Evolutionary conservation across 2,888 invertebrate genomes (phyloP), one percentile per base, ranked within the genome.

Genomic region (Dryomyza anilis): DNA sequence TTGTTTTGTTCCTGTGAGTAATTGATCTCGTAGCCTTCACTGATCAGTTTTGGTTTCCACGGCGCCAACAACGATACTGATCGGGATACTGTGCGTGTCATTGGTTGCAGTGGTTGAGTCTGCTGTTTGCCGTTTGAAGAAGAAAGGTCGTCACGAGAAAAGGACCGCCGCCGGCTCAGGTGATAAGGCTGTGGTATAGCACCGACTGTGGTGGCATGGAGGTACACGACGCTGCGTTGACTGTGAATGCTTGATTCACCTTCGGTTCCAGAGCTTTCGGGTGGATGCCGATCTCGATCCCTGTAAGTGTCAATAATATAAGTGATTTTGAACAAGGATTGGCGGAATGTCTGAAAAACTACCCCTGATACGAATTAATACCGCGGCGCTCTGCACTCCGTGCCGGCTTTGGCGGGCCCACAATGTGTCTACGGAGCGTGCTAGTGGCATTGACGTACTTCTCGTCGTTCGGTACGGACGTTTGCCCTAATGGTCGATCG

Each of bases 161-260:
- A 86, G 16, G 88, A 86, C 45, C 91, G 86, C 72, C 89, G 86
- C 72, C 89, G 86, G 70, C 89, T 86, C 29, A 87, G 83, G 19
- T 88, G 88, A 70, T 85, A 85, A 33, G 92, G 91, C 74, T 91
- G 90, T 19, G 94, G 93, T 78, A 94, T 94, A 81, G 92, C 93
- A 65, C 93, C 93, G 75, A 94, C 92, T 87, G 93, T 93, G 55
- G 93, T 92, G 59, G 93, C 93, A 77, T 94, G 94, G 59, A 94
- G 85, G 78, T 92, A 94, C 21, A 94, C 93, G 21, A 93, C 90
- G 76, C 93, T 93, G 75, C 92, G 87, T 79, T 93, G 93, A 63
- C 92, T 92, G 75, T 91, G 91, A 74, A 92, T 89, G 77, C 93
- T 93, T 64, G 88, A 88, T 74, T 91, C 91, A 0, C 91, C 91